Base-by-base conservation (phyloP, 2,113 vertebrate genomes). In the Podarcis cretensis region DNA sequence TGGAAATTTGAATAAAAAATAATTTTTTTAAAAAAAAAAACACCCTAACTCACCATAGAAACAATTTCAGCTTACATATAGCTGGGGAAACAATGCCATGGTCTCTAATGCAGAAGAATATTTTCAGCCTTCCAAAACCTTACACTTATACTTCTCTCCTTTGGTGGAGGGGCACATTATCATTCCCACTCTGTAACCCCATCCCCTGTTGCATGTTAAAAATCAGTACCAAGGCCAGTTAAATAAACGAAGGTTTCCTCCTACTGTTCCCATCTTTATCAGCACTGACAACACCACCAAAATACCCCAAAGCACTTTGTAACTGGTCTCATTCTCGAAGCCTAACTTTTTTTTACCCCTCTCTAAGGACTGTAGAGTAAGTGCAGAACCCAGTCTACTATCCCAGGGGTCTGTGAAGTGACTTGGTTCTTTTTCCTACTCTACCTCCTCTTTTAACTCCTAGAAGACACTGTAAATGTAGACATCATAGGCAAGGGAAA, bases 141-240 rank as follows among this genome's bases (percentile, higher is more conserved):
- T 80, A 27, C 48, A 79, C 5, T 35, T 13, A 35, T n/a, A 74
- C 2, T 18, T 48, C 43, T 48, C 43, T 48, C 43, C 43, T 48
- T 48, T 7, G 0, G 40, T 5, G 6, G 40, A 6, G 43, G 43
- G 14, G 13, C 3, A 4, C 3, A 32, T 0, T 14, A 27, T 35
- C 10, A 7, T 71, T 71, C 30, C 69, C 16, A 74, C 73, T 74
- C 14, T 74, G 32, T 37, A 75, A 75, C 73, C 73, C 14, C 73
- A 35, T 37, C 8, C 43, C 18, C 14, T 20, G 2, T 16, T 59
- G 37, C 20, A 6, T 35, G 0, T 35, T 74, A 74, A 20, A 74
- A 74, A 75, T 75, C 18, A 75, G 73, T 75, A 37, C 32, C 32
- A 21, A 20, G 20, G 48, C 2, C 48, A 48, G 48, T 48, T 48